A percentile compares a stretch with the other conserved stretches of the same genome.
phyloP scores from a whole-genome alignment of 2,797 vertebrate genomes.

The Podarcis siculus region DNA sequence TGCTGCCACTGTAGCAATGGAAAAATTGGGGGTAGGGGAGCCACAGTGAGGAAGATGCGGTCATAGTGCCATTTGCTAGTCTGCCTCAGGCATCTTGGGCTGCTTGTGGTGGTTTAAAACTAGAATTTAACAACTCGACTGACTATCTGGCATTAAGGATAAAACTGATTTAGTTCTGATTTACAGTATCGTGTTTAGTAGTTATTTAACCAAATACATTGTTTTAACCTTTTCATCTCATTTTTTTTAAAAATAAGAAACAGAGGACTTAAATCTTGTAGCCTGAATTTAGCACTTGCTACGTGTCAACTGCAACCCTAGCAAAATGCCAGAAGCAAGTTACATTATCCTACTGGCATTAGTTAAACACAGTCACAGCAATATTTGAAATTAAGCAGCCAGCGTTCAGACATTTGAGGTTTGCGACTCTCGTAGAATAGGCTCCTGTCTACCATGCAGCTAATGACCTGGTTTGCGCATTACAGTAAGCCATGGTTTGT shows the following conservation, averaged over 20 bases:
- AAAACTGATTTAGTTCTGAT: slow-evolving; percentile 47
- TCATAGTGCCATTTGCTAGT: neutral
- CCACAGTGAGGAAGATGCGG: neutral
- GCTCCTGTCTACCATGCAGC: neutral
- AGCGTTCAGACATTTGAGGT: neutral
- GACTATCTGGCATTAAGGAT: slow-evolving; percentile 29
- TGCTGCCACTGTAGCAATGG: neutral
- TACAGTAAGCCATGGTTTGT: no score
- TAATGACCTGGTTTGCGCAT: neutral
- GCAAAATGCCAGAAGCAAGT: neutral
- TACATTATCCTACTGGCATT: neutral
- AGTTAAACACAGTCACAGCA: neutral
- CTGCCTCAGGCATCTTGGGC: neutral
- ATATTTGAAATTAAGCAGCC: neutral
- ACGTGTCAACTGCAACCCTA: neutral
- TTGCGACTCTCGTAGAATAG: neutral
- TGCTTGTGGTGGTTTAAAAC: fast-evolving
- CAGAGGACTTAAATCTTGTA: neutral
- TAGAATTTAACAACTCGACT: slow-evolving; percentile 28
- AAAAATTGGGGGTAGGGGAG: neutral
- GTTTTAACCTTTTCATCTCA: slow-evolving; percentile 24
- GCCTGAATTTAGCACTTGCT: neutral
- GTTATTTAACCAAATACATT: slow-evolving; percentile 28
- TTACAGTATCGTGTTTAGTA: neutral
- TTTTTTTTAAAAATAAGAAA: slow-evolving; percentile 19